Conservation (phyloP, 1,140 invertebrate genomes). For the Drosophila mayri region DNA sequence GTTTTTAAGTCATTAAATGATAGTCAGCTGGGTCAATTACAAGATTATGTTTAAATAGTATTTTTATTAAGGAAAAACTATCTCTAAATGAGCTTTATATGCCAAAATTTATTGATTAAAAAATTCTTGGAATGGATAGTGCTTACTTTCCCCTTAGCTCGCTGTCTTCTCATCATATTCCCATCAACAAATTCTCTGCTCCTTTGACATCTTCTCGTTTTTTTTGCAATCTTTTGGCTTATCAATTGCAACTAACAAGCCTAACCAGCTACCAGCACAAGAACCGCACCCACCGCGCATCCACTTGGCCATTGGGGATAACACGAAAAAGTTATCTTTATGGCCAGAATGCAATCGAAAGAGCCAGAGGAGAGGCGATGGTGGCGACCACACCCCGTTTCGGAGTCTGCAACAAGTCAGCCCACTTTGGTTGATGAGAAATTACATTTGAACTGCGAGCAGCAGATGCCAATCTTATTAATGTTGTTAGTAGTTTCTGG, state of each 20-base stretch:
- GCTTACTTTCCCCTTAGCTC: neutral
- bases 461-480: slow-evolving; percentile 83
- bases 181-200: neutral
- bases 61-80: neutral
- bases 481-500: slow-evolving; percentile 73
- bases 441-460: slow-evolving; percentile 81
- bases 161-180: too few relatives aligned
- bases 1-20: neutral
- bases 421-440: slow-evolving; percentile 81
- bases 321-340: slow-evolving; percentile 62
- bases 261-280: slow-evolving; percentile 55
- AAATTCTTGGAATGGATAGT: neutral
- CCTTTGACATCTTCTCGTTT: slow-evolving; percentile 10
- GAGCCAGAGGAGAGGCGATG: slow-evolving; percentile 21
- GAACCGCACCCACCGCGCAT: slow-evolving; percentile 41
- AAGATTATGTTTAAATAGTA: neutral
- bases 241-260: slow-evolving; percentile 61
- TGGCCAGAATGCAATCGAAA: slow-evolving; percentile 61
- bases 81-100: too few relatives aligned
- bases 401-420: slow-evolving; percentile 29
- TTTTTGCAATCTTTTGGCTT: slow-evolving; percentile 29
- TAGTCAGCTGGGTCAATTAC: neutral
- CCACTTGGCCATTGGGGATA: slow-evolving; percentile 15
- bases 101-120: neutral
- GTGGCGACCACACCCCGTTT: slow-evolving; percentile 62